Evolutionary conservation across 2,888 invertebrate genomes (phyloP), one percentile per base, ranked within the genome.

Genomic region (Drosophila algonquin): DNA sequence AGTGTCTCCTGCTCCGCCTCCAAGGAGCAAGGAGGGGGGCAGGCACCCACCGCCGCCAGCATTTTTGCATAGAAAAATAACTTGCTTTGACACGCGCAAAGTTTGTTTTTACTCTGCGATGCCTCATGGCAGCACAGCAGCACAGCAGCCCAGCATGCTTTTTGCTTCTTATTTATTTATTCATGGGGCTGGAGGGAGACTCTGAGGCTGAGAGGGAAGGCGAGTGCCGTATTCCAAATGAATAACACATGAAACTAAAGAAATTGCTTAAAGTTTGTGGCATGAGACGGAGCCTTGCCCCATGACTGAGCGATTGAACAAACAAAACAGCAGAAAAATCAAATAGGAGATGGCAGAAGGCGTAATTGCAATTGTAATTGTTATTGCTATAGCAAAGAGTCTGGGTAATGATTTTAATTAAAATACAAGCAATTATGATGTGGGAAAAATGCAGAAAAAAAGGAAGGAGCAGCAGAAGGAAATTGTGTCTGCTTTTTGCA

Each of bases 61-160:
- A 59, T 57, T 57, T 80, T 80, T 73, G 76, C 76, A 76, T 61
- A 58, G 70, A 57, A 78, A 83, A 77, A 75, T 63, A 83, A 75
- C 64, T 71, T 71, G 54, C 69, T 73, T 68, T 81, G 81, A 73
- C 80, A 81, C 55, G 62, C 60, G 76, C 40, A 40, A 72, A 64
- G 67, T 59, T 40, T 40, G n/a, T 8, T 40, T 16, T 16, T 40
- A n/a, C 32, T 7, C 32, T 4, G 24, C n/a, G 50, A 12, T 27
- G 9, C 16, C n/a, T n/a, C 40, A 40, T 40, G 40, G 40, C 40
- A 40, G 14, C 14, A 40, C 5, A 14, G 40, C 40, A 40, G 14
- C 35, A 40, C 5, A 35, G 35, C 21, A 21, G 21, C 21, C 2
- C 21, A 40, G 40, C 40, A 40, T 40, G 40, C 6, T 53, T 45